Base-by-base conservation (phyloP, 2,888 invertebrate genomes). In the Oscheius onirici region DNA sequence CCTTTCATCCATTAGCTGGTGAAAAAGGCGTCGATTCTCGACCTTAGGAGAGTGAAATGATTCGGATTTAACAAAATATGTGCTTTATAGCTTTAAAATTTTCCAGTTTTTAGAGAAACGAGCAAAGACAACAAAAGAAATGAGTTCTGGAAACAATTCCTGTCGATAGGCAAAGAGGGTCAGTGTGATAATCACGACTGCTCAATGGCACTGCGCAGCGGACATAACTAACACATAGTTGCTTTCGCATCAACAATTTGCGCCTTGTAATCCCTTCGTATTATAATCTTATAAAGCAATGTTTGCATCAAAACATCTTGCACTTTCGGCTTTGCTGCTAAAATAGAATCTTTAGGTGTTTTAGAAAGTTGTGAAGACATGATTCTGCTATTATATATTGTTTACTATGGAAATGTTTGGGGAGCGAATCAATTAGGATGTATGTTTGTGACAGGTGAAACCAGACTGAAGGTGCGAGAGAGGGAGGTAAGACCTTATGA, bases 1-100 rank as follows among this genome's bases (percentile, higher is more conserved):
- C 49, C n/a, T 63, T 63, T 63, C 63, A 63, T 63, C 63, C 63
- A 63, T 63, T 63, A 63, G 34, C 63, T 63, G 26, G 49, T 49
- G 34, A 49, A 46, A 49, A 63, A 49, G 44, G n/a, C 60, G 60
- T 41, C 60, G 60, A 43, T 22, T 60, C n/a, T 22, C 49, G 15
- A 17, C 20, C 63, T 28, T 41, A 58, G 20, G 13, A 41, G 41
- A 41, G 40, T 34, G 41, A 58, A 58, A 58, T 41, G 63, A 63
- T 63, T 63, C 63, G 46, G n/a, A 63, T 63, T 63, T 63, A 46
- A 63, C n/a, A 8, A 43, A 34, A 40, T 13, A 58, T 40, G 58
- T 26, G 28, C 55, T 55, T 26, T 55, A 26, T 24, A 52, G 13
- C 52, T 8, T 34, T 6, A 34, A 8, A 34, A 8, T 34, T 34